Conservation (phyloP, 2,888 invertebrate genomes). For the Diadegma fenestrale region DNA sequence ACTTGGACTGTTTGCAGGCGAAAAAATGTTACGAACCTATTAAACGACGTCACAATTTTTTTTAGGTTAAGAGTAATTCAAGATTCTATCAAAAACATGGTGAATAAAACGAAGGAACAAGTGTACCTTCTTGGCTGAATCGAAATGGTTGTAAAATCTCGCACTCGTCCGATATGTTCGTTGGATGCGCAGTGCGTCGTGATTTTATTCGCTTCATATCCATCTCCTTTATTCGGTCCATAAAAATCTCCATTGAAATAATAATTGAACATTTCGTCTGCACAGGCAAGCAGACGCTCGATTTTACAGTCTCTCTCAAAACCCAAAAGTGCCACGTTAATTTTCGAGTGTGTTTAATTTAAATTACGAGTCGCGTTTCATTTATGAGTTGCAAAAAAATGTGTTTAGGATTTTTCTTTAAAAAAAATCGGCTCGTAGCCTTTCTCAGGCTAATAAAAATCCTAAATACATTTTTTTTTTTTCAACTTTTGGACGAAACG, state of each 20-base stretch:
- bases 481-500: no score
- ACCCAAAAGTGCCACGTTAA: background rate
- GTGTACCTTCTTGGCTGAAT: slow-evolving; percentile 43
- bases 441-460: no score
- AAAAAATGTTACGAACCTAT: background rate
- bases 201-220: slow-evolving; percentile 44
- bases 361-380: background rate
- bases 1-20: background rate
- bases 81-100: background rate
- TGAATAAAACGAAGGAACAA: background rate
- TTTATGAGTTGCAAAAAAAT: no score
- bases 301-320: slow-evolving; percentile 42
- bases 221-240: slow-evolving; percentile 51
- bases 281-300: slow-evolving; percentile 32
- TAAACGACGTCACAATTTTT: background rate
- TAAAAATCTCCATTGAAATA: slow-evolving; percentile 67
- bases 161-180: slow-evolving; percentile 22
- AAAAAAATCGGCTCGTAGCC: no score
- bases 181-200: slow-evolving; percentile 33
- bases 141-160: slow-evolving; percentile 37
- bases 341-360: background rate
- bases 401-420: no score
- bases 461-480: no score
- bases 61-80: slow-evolving; percentile 43
- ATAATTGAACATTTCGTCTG: slow-evolving; percentile 67